A percentile compares a stretch with the other conserved stretches of the same genome.
phyloP scores from a whole-genome alignment of 2,888 invertebrate species.

The Erebia palarica region DNA sequence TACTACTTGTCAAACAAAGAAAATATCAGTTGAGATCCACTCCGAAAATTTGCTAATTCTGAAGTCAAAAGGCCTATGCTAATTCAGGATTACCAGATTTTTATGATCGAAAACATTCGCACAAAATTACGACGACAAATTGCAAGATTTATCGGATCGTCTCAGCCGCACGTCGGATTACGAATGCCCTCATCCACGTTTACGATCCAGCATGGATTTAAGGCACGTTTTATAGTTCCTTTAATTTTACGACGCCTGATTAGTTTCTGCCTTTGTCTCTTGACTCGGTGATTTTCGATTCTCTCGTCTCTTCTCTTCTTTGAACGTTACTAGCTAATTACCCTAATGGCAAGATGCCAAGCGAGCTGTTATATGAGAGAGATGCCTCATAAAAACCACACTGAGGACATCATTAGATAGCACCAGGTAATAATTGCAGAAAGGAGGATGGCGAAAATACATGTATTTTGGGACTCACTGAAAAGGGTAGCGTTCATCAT shows the following conservation, averaged over 20 bases:
- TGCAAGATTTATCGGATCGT: slow-evolving; percentile 57
- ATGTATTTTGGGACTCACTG: too few relatives aligned
- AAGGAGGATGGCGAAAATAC: too few relatives aligned
- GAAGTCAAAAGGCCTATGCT: slow-evolving; percentile 22
- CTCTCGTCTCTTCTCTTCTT: too few relatives aligned
- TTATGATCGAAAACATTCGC: slow-evolving; percentile 48
- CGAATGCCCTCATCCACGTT: slow-evolving; percentile 62
- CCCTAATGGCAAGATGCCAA: too few relatives aligned
- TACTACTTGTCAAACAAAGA: too few relatives aligned
- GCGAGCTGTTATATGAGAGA: too few relatives aligned
- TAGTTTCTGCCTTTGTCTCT: slow-evolving; percentile 45
- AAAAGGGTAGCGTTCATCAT: too few relatives aligned
- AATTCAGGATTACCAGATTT: slow-evolving; percentile 40
- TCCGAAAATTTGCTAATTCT: background rate
- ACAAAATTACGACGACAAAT: slow-evolving; percentile 56
- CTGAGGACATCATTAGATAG: too few relatives aligned
- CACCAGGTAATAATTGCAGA: too few relatives aligned
- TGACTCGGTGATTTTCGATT: slow-evolving; percentile 3
- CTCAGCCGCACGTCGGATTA: slow-evolving; percentile 57
- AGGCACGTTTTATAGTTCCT: slow-evolving; percentile 61
- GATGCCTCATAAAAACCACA: too few relatives aligned
- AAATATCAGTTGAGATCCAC: too few relatives aligned
- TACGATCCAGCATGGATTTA: slow-evolving; percentile 56
- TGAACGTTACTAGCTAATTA: too few relatives aligned
- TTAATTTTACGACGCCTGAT: slow-evolving; percentile 62